Evolutionary conservation across 2,113 vertebrate species (phyloP), one percentile per base, ranked within the genome.

Genomic region (Aepyceros melampus): DNA sequence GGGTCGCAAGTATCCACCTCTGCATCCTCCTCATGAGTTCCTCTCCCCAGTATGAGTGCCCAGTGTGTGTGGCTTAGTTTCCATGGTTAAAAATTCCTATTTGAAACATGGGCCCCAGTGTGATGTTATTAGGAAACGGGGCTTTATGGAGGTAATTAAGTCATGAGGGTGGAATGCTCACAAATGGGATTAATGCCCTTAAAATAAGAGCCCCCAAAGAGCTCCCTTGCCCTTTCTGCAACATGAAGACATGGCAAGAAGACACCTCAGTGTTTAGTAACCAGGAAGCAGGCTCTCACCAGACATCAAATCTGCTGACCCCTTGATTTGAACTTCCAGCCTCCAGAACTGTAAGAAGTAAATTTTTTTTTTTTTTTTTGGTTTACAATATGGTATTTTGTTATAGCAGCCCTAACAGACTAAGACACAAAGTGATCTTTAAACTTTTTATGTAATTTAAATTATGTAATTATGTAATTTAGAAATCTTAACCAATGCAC

Each of bases 311-410:
- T 13, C 33, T 83, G 31, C 36, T 31, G 33, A 25, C 29, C 8
- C 5, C 56, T 55, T 36, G 25, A 49, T 87, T 81, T 49, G 84
- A 33, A 92, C 17, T 71, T 56, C 13, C 27, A 81, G 89, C 13
- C 25, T 56, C 29, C 33, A 64, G 33, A 79, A 67, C 49, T 25
- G 31, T 78, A 31, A 87, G 29, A 76, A 87, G 79, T 43, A 79
- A 27, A 55, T 55, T 40, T 81, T 53, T 89, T 89, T 47, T 49
- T 74, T 55, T 40, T 81, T 53, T 89, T 89, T 47, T 49, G 58
- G 2, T 58, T 74, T 82, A 49, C 11, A 47, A 83, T 74, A 58
- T 49, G 43, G 25, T 49, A 49, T 94, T 78, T 19, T 62, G 15
- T 53, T n/a, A 33, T 25, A 84, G 27, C 19, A 71, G 29, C 13